These are phyloP conservation scores for Ruditapes philippinarum DNA, from an alignment of 1,140 invertebrate species.

Conservation along the genomic window DNA sequence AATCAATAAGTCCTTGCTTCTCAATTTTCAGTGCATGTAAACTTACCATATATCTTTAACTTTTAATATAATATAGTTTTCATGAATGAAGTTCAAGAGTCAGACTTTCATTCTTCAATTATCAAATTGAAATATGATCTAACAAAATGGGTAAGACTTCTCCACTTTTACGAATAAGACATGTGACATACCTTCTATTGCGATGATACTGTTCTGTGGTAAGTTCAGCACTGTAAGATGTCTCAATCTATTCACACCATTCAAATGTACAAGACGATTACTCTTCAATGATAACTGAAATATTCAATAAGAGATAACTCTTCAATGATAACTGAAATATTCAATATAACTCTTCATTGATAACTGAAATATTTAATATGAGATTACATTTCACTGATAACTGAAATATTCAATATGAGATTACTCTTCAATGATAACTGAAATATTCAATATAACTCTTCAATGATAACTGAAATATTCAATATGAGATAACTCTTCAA, in stretches of 20 bases:
- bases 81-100: too few relatives aligned
- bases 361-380: too few relatives aligned
- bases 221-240: constrained; percentile 94
- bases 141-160: constrained; percentile 89
- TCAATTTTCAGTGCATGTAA: not conserved
- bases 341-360: too few relatives aligned
- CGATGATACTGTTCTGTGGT: constrained; percentile 94
- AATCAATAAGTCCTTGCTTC: too few relatives aligned
- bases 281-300: constrained; percentile 93
- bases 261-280: constrained; percentile 95
- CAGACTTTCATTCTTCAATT: constrained; percentile 92
- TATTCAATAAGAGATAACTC: not conserved
- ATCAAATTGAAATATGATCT: constrained; percentile 95
- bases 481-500: too few relatives aligned
- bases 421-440: too few relatives aligned
- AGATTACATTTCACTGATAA: too few relatives aligned
- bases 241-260: constrained; percentile 93
- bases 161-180: too few relatives aligned
- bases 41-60: constrained; percentile 93
- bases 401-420: too few relatives aligned
- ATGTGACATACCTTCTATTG: constrained; percentile 91
- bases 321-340: not conserved
- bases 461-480: too few relatives aligned
- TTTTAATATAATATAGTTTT: constrained; percentile 90
- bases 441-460: too few relatives aligned